A percentile compares a stretch with the other conserved stretches of the same genome.
Conservation (phyloP, 1,140 invertebrate species). For the Heliconius hewitsoni region DNA sequence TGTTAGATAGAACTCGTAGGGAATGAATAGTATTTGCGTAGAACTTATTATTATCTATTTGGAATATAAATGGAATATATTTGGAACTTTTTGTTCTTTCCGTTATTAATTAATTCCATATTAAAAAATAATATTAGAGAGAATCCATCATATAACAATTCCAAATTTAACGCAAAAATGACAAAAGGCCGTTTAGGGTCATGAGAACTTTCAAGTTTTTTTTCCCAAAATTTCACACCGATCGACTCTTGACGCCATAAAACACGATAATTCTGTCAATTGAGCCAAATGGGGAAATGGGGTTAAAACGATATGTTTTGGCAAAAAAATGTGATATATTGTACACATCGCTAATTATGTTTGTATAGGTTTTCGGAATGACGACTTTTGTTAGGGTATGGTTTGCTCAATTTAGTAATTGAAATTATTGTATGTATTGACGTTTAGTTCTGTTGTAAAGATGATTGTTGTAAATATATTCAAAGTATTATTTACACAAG, state of each 20-base stretch:
- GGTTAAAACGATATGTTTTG: constrained; percentile 74
- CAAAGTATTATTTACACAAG: no score
- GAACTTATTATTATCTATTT: constrained; percentile 5
- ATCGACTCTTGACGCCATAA: constrained; percentile 69
- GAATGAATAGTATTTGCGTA: constrained; percentile 9
- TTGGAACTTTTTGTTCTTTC: no score
- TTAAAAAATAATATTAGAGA: not conserved
- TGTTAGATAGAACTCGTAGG: constrained; percentile 43
- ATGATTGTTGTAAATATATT: not conserved
- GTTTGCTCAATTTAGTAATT: constrained; percentile 39
- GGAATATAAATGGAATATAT: not conserved
- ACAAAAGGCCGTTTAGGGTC: constrained; percentile 56
- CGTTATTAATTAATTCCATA: not conserved
- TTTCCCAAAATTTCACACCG: constrained; percentile 61
- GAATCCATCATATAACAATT: not conserved
- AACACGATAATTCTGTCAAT: constrained; percentile 60
- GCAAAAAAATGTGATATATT: constrained; percentile 71
- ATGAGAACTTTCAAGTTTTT: constrained; percentile 56
- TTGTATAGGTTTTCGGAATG: constrained; percentile 64
- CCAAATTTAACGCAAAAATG: constrained; percentile 1
- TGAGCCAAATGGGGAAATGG: constrained; percentile 57
- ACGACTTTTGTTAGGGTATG: constrained; percentile 52
- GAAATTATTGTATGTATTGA: not conserved
- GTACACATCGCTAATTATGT: constrained; percentile 74
- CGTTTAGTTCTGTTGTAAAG: not conserved